phyloP scores from a whole-genome alignment of 2,888 invertebrate species.

The Pogonocherus hispidulus region DNA sequence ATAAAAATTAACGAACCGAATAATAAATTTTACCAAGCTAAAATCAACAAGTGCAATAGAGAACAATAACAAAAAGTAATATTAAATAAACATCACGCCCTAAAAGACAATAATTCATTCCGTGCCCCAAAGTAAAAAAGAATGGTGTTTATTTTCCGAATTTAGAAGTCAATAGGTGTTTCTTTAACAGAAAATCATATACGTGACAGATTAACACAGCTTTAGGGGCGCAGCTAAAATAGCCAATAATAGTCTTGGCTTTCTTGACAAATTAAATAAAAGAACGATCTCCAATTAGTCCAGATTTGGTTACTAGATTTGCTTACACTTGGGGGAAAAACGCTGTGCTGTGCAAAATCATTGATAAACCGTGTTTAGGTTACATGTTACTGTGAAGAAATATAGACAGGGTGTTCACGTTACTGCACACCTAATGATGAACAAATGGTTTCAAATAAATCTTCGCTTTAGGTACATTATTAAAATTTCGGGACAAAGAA shows the following conservation, averaged over 20 bases:
- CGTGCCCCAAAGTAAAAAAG: background rate
- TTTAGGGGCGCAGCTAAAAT: background rate
- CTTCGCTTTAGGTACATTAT: too few species aligned
- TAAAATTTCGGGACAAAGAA: too few species aligned
- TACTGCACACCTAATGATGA: too few species aligned
- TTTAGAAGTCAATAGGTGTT: constrained; percentile 6
- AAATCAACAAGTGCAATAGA: background rate
- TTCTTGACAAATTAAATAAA: constrained; percentile 14
- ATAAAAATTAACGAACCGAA: too few species aligned
- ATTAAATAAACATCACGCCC: background rate
- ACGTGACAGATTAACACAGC: constrained; percentile 21
- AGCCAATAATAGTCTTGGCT: background rate
- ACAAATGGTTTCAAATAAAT: too few species aligned
- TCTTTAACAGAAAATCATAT: constrained; percentile 6
- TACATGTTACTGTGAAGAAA: too few species aligned
- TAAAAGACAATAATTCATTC: too few species aligned
- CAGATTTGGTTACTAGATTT: background rate
- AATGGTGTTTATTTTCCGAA: too few species aligned
- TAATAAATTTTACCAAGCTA: too few species aligned
- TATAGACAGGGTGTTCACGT: too few species aligned
- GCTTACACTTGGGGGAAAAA: background rate
- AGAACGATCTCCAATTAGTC: constrained; percentile 4
- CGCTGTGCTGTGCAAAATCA: too few species aligned
- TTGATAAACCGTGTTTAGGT: too few species aligned
- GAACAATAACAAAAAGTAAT: background rate